Evolutionary conservation across 2,888 invertebrate species (phyloP), one percentile per base, ranked within the genome.

Genomic region (Syritta pipiens): DNA sequence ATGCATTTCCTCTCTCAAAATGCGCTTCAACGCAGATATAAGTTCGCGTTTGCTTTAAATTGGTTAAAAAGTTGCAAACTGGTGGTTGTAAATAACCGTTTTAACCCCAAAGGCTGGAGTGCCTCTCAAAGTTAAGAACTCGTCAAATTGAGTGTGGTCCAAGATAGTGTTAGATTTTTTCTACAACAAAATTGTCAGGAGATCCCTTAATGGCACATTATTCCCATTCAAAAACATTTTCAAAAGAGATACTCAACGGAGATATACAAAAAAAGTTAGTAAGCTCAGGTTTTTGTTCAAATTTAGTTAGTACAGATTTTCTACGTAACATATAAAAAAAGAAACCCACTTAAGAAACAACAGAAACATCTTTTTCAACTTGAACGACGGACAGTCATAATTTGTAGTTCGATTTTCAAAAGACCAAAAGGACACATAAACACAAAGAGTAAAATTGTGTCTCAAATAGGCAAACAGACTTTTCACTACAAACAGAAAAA

Each of bases 381-480:
- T 14, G 24, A 19, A 60, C 10, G 49, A 49, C 48, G 62, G 32
- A 32, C 60, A 46, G 10, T 32, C 32, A 53, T 32, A 44, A 24
- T 44, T 65, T 65, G 42, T 32, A 53, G 44, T 24, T 22, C 44
- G 32, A 3, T 28, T 12, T 40, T 51, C 46, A 26, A n/a, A n/a
- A n/a, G 24, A 60, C 22, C 24, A 7, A 42, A 40, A n/a, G n/a
- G n/a, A n/a, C n/a, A n/a, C n/a, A n/a, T n/a, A n/a, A 4, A 44
- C 30, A 60, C 28, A 48, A 2, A 35, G 24, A 46, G 19, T 10
- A 48, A 19, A 10, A 49, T 30, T 46, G 1, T 17, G 7, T 32
- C 12, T 24, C 14, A 49, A 19, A 32, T 7, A 19, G 20, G 46
- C n/a, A 24, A 19, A 62, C 48, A 32, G 49, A 49, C 26, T 49